phyloP scores from a whole-genome alignment of 2,888 invertebrate species.

The Eulithis prunata region DNA sequence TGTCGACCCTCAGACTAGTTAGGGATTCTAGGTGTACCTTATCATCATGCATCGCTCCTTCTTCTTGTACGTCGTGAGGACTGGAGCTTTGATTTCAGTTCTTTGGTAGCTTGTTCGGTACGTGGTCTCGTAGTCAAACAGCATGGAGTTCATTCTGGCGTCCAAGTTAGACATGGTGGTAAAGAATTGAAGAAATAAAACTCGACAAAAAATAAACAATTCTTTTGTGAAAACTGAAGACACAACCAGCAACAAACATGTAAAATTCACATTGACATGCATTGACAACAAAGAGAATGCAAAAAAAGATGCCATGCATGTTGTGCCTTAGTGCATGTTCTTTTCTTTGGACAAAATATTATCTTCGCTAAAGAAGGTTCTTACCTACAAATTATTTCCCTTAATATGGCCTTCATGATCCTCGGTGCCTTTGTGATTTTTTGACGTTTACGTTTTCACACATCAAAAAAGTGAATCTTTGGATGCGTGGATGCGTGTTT shows the following conservation, averaged over 20 bases:
- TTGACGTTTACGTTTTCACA: neutral
- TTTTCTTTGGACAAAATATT: no score
- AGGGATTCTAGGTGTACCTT: neutral
- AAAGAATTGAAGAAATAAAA: conserved; percentile 1
- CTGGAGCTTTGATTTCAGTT: conserved; percentile 29
- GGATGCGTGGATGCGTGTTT: conserved; percentile 16
- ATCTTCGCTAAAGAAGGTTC: no score
- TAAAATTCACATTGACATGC: neutral
- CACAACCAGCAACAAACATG: no score
- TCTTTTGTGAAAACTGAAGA: neutral
- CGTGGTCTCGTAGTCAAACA: conserved; percentile 51
- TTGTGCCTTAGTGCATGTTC: no score
- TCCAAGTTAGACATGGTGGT: conserved; percentile 14
- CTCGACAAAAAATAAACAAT: conserved; percentile 1
- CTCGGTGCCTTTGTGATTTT: no score
- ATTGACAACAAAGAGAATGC: no score
- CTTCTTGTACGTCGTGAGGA: conserved; percentile 42
- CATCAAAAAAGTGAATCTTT: conserved; percentile 1
- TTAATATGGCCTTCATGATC: no score
- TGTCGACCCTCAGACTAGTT: no score
- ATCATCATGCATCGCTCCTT: conserved; percentile 35
- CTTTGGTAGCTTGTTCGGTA: conserved; percentile 42
- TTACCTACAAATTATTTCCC: no score
- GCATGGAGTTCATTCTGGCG: conserved; percentile 30
- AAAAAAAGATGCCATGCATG: no score